Base-by-base conservation (phyloP, 2,888 invertebrate species). In the Alloplasta piceator region DNA sequence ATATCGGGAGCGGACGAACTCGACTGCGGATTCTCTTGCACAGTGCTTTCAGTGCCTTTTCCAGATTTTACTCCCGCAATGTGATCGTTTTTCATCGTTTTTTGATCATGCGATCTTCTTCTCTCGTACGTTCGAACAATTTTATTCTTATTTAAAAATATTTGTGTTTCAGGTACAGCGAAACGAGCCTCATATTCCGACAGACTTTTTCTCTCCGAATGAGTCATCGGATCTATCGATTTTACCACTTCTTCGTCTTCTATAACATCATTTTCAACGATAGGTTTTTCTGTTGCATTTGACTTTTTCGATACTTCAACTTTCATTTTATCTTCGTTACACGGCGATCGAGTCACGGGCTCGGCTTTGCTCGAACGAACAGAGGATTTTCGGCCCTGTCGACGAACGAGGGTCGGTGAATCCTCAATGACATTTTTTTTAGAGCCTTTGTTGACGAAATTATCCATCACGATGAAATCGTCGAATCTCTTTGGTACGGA, bases 401-500 rank as follows among this genome's bases (percentile, higher is more conserved):
- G 43, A 64, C 63, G 77, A 0, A 6, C 43, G 2, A 26, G 5
- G 0, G 16, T 6, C 4, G 66, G 14, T 7, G 38, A 48, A 12
- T n/a, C 12, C 1, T 36, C 16, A 16, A 38, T n/a, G 7, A 14
- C 58, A 26, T 76, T 55, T 10, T 7, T 61, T 4, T 4, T 38
- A 1, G 38, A 36, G 60, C 4, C 56, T 39, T 58, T 16, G 55
- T 41, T 41, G 10, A 70, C 2, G 0, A 38, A n/a, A 43, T 14
- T 12, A 16, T 80, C 52, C 6, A 60, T 52, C 14, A 70, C 6
- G 7, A 83, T 39, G 46, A 71, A 80, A 50, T 83, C 80, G 16
- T 82, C 76, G 16, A 80, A 82, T 61, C 76, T 78, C 63, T 83
- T 83, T 39, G 80, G 72, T 61, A 82, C 80, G 6, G 58, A 67